phyloP scores from a whole-genome alignment of 2,797 vertebrate genomes.

The Ambastaia sidthimunki region DNA sequence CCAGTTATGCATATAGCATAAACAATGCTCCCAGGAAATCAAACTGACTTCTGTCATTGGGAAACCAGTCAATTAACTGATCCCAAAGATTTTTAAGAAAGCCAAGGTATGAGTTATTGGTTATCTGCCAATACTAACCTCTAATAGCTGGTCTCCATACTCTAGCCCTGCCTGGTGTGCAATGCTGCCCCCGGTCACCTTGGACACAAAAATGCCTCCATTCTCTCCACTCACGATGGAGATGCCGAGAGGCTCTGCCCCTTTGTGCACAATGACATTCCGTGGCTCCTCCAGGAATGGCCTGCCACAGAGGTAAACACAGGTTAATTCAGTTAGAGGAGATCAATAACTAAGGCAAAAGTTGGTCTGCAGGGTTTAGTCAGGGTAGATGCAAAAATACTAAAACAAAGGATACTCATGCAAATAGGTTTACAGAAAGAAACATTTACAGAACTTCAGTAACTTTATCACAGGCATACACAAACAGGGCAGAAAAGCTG shows the following conservation, averaged over 20 bases:
- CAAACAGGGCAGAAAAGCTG: no score
- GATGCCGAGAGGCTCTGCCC: slow-evolving; percentile 93
- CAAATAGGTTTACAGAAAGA: slow-evolving; percentile 22
- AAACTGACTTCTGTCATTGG: not conserved
- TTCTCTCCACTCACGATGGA: slow-evolving; percentile 98
- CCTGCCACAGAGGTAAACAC: slow-evolving; percentile 69
- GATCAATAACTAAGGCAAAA: not conserved
- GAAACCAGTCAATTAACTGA: not conserved
- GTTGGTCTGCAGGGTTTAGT: not conserved
- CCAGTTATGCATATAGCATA: not conserved
- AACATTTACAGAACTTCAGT: slow-evolving; percentile 4
- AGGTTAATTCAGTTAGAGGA: slow-evolving; percentile 38
- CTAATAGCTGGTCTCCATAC: slow-evolving; percentile 96
- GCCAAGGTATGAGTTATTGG: not conserved
- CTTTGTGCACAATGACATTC: slow-evolving; percentile 95
- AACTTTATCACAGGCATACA: slow-evolving; percentile 11
- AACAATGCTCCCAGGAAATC: not conserved
- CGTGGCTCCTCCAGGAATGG: slow-evolving; percentile 96
- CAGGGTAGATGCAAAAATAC: slow-evolving; percentile 8
- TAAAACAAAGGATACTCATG: slow-evolving; percentile 31
- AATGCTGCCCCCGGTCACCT: slow-evolving; percentile 95
- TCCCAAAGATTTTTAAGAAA: not conserved
- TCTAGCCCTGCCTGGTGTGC: slow-evolving; percentile 96
- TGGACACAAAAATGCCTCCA: slow-evolving; percentile 97
- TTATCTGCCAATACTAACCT: slow-evolving; percentile 75